These are phyloP conservation scores for Pavo muticus DNA, from an alignment of 2,113 vertebrate species.

Conservation along the genomic window DNA sequence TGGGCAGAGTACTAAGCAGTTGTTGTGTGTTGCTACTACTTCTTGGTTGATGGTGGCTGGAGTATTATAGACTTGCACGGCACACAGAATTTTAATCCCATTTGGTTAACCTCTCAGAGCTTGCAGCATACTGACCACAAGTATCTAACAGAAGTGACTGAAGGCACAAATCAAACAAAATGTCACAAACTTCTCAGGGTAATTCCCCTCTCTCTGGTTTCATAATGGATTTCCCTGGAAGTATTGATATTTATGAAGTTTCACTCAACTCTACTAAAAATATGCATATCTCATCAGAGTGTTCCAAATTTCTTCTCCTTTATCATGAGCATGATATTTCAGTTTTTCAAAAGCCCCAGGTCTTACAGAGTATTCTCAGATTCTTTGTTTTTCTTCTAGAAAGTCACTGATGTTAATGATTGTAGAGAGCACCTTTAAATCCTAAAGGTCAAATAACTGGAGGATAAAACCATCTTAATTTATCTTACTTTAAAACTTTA, in stretches of 20 bases:
- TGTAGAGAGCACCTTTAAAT: background rate
- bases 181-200: background rate
- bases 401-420: background rate
- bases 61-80: background rate
- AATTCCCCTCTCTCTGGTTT: background rate
- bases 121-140: background rate
- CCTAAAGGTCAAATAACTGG: background rate
- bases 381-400: rapidly evolving
- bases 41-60: background rate
- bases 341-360: background rate
- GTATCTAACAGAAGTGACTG: background rate
- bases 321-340: background rate
- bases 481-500: background rate
- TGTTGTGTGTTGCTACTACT: background rate
- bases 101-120: background rate
- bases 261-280: background rate
- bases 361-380: background rate
- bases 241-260: background rate
- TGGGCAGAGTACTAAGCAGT: background rate
- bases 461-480: background rate
- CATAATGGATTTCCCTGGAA: background rate
- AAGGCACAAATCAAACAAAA: background rate
- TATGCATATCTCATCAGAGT: background rate
- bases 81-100: background rate
- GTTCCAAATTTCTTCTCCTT: background rate